Conservation (phyloP, 2,888 invertebrate genomes). For the Perizoma flavofasciatum region DNA sequence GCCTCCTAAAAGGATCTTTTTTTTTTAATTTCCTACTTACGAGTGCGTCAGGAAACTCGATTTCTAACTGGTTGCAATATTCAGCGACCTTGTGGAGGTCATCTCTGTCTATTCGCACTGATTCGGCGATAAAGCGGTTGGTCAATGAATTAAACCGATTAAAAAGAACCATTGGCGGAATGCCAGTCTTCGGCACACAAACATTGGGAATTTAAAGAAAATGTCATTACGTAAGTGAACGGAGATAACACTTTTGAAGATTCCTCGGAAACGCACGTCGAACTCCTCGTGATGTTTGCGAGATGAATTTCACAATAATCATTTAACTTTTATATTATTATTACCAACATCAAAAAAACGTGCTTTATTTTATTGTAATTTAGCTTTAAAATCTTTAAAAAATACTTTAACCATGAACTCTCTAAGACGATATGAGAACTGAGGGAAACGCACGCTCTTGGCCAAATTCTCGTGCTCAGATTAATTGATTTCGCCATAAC, state of each 20-base stretch:
- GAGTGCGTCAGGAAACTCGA: no score
- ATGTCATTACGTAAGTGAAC: conserved; percentile 69
- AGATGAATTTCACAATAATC: conserved; percentile 21
- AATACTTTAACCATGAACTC: not conserved
- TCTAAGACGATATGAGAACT: not conserved
- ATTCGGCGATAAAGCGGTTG: conserved; percentile 72
- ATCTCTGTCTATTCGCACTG: conserved; percentile 66
- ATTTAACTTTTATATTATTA: conserved; percentile 12
- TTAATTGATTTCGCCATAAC: conserved; percentile 16
- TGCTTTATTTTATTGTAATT: no score
- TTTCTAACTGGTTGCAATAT: conserved; percentile 47
- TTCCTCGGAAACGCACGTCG: conserved; percentile 39
- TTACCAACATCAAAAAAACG: not conserved
- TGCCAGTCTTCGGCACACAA: conserved; percentile 76
- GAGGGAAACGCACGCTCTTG: conserved; percentile 11
- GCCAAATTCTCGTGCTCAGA: conserved; percentile 3
- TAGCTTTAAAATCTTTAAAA: not conserved
- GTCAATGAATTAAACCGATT: conserved; percentile 80
- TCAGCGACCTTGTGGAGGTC: conserved; percentile 74
- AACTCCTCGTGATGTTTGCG: conserved; percentile 16
- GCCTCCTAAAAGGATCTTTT: no score
- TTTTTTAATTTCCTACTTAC: no score
- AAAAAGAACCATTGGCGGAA: conserved; percentile 75
- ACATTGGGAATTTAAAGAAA: conserved; percentile 78
- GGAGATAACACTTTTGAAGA: conserved; percentile 45